phyloP scores from a whole-genome alignment of 2,113 vertebrate species.

The Entomyzon cyanotis region DNA sequence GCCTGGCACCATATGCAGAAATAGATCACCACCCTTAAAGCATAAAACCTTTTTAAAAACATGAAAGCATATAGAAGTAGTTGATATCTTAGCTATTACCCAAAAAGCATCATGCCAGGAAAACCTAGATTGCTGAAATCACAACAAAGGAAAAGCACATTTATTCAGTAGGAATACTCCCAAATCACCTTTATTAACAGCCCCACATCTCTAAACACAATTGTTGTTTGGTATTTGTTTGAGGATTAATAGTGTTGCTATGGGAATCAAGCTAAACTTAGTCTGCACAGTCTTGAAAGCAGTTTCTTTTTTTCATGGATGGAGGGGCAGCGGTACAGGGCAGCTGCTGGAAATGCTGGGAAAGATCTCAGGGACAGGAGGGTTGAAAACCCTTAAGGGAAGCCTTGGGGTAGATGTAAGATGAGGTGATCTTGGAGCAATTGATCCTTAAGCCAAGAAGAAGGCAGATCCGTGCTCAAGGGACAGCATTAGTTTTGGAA shows the following conservation, averaged over 20 bases:
- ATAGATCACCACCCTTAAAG: not conserved
- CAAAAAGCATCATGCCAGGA: not conserved
- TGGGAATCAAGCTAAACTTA: not conserved
- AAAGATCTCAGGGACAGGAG: not conserved
- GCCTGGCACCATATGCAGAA: not conserved
- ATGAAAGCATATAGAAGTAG: not conserved
- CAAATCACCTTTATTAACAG: conserved; percentile 28
- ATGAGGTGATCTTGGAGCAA: not conserved
- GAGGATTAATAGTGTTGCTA: not conserved
- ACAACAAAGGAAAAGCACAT: conserved; percentile 15
- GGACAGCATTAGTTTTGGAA: not conserved
- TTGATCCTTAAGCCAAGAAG: not conserved
- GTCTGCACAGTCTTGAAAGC: not conserved
- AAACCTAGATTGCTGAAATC: not conserved
- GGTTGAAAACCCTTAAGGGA: not conserved
- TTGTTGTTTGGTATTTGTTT: not conserved
- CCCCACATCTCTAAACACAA: not conserved
- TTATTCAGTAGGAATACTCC: not conserved
- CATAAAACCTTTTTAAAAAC: not conserved
- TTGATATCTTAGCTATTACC: not conserved
- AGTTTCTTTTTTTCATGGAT: not conserved
- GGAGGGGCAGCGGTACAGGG: not conserved
- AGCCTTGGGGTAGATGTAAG: not conserved
- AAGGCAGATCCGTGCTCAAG: not conserved
- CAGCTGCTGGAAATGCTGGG: not conserved